Conservation (phyloP, 2,113 vertebrate genomes). For the Pomatorhinus ruficollis region DNA sequence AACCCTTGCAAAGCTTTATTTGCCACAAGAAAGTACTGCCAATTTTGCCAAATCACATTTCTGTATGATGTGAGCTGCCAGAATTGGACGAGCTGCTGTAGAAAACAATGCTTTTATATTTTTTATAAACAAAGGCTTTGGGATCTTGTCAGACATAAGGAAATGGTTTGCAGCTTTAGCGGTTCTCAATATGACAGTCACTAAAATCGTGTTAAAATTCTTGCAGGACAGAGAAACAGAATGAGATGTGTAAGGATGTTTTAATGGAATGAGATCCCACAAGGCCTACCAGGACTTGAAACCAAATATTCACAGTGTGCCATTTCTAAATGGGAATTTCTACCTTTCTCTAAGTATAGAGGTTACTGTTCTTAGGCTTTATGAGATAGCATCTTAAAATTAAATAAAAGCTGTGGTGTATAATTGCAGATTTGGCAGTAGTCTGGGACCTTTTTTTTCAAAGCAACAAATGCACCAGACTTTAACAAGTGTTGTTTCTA, state of each 20-base stretch:
- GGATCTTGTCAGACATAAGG: background rate
- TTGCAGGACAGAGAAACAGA: background rate
- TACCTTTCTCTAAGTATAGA: background rate
- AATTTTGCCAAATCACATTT: constrained; percentile 10
- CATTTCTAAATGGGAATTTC: background rate
- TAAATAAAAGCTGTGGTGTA: background rate
- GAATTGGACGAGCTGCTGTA: background rate
- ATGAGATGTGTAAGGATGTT: background rate
- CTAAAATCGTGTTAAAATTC: background rate
- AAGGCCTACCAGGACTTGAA: background rate
- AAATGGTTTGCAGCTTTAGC: background rate
- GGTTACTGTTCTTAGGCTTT: background rate
- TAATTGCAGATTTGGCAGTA: background rate
- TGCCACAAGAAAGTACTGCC: background rate
- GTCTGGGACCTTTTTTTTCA: background rate
- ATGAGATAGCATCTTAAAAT: background rate
- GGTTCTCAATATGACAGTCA: background rate
- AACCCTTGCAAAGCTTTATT: background rate
- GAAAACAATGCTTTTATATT: constrained; percentile 10
- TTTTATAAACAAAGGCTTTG: background rate
- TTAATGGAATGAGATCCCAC: background rate
- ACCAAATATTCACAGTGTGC: background rate
- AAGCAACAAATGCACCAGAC: background rate
- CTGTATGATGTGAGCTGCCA: background rate
- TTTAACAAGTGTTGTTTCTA: background rate